Evolutionary conservation across 2,113 vertebrate genomes (phyloP).

Genomic region (Axis porcinus): DNA sequence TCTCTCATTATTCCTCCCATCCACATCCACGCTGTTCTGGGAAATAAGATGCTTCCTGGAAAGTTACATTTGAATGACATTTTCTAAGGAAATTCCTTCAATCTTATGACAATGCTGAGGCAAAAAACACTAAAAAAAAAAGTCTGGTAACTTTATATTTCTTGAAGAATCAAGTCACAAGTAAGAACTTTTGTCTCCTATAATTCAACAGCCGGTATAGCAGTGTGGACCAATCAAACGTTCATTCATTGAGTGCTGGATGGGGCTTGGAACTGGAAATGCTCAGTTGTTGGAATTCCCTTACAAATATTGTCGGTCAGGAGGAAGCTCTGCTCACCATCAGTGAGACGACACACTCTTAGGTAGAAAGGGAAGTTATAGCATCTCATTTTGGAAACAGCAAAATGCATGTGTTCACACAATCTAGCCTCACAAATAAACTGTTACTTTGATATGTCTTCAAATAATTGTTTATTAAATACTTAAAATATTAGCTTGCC

Average conservation of each 20-base stretch:
- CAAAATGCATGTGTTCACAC: neutral
- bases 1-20: neutral
- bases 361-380: neutral
- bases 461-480: neutral
- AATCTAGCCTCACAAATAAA: neutral
- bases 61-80: slow-evolving; percentile 61
- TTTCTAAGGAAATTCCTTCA: slow-evolving; percentile 62
- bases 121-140: slow-evolving; percentile 53
- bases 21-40: neutral
- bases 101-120: slow-evolving; percentile 54
- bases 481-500: neutral
- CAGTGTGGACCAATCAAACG: neutral
- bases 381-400: neutral
- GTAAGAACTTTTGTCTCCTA: neutral
- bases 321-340: neutral
- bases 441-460: neutral
- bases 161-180: slow-evolving; percentile 61
- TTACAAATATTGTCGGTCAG: neutral
- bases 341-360: neutral
- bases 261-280: slow-evolving; percentile 15
- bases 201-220: neutral
- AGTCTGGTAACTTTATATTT: slow-evolving; percentile 10
- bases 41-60: slow-evolving; percentile 57
- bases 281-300: slow-evolving; percentile 38
- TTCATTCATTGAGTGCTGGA: neutral